Evolutionary conservation across 2,797 vertebrate species (phyloP).

Genomic region (Spinus olivaceus): DNA sequence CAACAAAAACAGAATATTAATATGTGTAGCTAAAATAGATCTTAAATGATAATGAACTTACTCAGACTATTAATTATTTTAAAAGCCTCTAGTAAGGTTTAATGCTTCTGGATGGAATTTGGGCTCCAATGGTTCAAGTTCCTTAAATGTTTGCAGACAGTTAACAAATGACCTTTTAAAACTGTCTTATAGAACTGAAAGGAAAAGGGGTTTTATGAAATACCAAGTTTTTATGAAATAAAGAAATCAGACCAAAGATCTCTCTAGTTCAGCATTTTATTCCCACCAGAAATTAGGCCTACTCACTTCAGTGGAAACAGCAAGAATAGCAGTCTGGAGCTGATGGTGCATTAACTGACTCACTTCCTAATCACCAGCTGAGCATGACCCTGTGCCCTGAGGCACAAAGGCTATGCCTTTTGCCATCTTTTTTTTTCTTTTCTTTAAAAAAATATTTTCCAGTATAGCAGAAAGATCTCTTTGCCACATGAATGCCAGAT

Average conservation of each 20-base stretch:
- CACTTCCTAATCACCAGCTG: background rate
- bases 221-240: background rate
- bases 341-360: background rate
- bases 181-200: background rate
- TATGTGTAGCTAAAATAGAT: slow-evolving; percentile 73
- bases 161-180: slow-evolving; percentile 23
- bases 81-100: slow-evolving; percentile 48
- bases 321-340: background rate
- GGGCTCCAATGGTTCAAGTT: background rate
- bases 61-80: slow-evolving; percentile 75
- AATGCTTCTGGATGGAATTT: slow-evolving; percentile 31
- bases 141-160: background rate
- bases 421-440: background rate
- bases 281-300: background rate
- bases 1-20: slow-evolving; percentile 79
- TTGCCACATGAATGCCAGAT: background rate
- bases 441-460: background rate
- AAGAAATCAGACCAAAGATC: background rate
- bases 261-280: background rate
- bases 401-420: background rate
- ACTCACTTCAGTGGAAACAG: background rate
- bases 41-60: slow-evolving; percentile 74
- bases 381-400: background rate
- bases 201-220: background rate
- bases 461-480: background rate